A percentile compares a stretch with the other conserved stretches of the same genome.
Evolutionary conservation across 2,797 vertebrate species (phyloP).

Genomic region (Myotis findleyi): DNA sequence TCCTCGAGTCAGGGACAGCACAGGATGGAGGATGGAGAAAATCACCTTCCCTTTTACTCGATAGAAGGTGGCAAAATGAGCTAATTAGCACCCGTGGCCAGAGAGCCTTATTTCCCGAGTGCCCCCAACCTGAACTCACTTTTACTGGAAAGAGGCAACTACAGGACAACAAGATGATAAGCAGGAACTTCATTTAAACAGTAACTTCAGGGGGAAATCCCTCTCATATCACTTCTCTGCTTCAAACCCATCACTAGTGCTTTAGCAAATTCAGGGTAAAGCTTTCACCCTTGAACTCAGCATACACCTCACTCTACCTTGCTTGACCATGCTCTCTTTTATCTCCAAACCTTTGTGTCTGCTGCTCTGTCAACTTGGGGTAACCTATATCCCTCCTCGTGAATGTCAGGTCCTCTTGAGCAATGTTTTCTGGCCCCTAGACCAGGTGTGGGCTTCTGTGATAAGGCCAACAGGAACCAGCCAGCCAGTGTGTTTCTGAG

Average conservation of each 20-base stretch:
- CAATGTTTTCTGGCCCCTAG: background rate
- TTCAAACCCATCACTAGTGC: constrained; percentile 51
- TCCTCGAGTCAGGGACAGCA: background rate
- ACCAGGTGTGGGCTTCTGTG: background rate
- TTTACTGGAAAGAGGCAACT: constrained; percentile 62
- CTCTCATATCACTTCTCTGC: constrained; percentile 43
- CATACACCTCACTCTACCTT: background rate
- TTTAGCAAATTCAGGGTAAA: constrained; percentile 56
- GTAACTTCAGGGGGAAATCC: background rate
- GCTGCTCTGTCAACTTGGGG: background rate
- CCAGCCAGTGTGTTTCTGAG: background rate
- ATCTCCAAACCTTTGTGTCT: background rate
- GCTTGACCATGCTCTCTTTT: background rate
- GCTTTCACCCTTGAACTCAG: background rate
- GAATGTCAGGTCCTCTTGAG: background rate
- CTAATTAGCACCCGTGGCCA: background rate
- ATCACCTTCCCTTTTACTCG: background rate
- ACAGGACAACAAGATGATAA: constrained; percentile 49
- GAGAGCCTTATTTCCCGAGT: constrained; percentile 18
- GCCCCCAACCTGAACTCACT: background rate
- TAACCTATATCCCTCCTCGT: background rate
- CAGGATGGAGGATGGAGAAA: background rate
- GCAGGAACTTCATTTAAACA: constrained; percentile 58
- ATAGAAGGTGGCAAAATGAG: background rate
- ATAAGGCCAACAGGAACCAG: background rate